phyloP scores from a whole-genome alignment of 2,113 vertebrate genomes.

The Monopterus albus region DNA sequence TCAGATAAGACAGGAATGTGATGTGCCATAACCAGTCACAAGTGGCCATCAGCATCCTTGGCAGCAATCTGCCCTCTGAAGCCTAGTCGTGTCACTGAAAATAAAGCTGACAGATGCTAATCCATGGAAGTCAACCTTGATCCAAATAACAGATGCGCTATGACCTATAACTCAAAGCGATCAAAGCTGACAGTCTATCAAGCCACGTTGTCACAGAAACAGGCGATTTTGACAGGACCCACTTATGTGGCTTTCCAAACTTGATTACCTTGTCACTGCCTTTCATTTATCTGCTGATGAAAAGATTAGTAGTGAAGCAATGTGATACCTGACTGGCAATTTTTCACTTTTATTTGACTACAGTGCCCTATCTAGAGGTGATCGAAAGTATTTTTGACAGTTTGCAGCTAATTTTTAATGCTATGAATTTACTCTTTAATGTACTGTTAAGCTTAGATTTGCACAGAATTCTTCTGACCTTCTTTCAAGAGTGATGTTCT shows the following conservation, averaged over 20 bases:
- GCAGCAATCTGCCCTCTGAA: constrained; percentile 51
- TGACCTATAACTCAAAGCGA: constrained; percentile 33
- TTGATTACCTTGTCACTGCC: constrained; percentile 52
- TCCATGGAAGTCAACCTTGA: constrained; percentile 61
- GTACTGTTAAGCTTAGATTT: neutral
- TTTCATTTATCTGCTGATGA: constrained; percentile 37
- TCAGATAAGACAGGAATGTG: constrained; percentile 57
- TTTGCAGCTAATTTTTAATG: neutral
- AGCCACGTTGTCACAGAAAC: constrained; percentile 29
- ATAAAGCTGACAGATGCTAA: constrained; percentile 70
- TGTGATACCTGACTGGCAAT: constrained; percentile 3
- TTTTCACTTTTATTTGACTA: constrained; percentile 21
- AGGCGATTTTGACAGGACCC: constrained; percentile 52
- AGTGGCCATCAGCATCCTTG: constrained; percentile 59
- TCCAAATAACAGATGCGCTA: constrained; percentile 59
- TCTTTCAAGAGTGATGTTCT: constrained; percentile 27
- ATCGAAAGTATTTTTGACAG: constrained; percentile 17
- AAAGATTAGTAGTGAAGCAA: constrained; percentile 29
- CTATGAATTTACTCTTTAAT: too few species aligned
- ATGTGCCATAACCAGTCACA: constrained; percentile 47
- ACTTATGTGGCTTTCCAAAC: constrained; percentile 51
- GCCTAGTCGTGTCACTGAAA: constrained; percentile 42
- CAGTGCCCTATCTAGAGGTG: neutral
- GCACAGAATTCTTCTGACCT: neutral
- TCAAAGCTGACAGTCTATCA: constrained; percentile 53